A percentile compares a stretch with the other conserved stretches of the same genome.
Evolutionary conservation across 2,113 vertebrate species (phyloP).

Genomic region (Elgaria multicarinata): DNA sequence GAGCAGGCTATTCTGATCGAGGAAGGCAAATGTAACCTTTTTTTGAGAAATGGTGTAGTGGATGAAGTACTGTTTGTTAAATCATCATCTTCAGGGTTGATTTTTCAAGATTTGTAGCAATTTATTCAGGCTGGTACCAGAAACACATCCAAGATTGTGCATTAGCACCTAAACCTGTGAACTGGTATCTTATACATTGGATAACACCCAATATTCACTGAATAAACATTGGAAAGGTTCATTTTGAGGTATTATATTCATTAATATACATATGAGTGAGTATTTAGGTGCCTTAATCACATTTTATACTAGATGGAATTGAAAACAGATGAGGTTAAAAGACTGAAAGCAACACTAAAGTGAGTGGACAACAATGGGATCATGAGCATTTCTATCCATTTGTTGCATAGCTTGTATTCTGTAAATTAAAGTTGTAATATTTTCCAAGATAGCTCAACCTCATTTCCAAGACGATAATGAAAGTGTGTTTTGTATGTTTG

Average conservation of each 20-base stretch:
- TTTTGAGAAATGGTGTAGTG: neutral
- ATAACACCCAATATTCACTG: neutral
- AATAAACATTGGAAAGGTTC: neutral
- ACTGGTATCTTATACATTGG: no score
- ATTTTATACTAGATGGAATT: neutral
- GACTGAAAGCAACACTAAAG: neutral
- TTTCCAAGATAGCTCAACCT: neutral
- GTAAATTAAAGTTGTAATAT: neutral
- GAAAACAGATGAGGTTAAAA: neutral
- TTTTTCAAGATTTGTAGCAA: neutral
- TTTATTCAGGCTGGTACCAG: neutral
- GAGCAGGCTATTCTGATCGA: neutral
- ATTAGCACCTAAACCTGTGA: no score
- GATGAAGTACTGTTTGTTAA: neutral
- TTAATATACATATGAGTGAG: neutral
- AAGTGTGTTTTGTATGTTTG: neutral
- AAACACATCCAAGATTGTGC: neutral
- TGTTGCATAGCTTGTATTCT: neutral
- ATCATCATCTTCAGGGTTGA: neutral
- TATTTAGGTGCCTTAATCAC: neutral
- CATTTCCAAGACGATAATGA: neutral
- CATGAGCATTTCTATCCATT: neutral
- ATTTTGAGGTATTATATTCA: neutral
- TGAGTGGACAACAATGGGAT: neutral
- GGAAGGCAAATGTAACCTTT: constrained; percentile 12